A percentile compares a stretch with the other conserved stretches of the same genome.
These are phyloP conservation scores for Nasua narica DNA, from an alignment of 2,797 vertebrate species.

Conservation along the genomic window DNA sequence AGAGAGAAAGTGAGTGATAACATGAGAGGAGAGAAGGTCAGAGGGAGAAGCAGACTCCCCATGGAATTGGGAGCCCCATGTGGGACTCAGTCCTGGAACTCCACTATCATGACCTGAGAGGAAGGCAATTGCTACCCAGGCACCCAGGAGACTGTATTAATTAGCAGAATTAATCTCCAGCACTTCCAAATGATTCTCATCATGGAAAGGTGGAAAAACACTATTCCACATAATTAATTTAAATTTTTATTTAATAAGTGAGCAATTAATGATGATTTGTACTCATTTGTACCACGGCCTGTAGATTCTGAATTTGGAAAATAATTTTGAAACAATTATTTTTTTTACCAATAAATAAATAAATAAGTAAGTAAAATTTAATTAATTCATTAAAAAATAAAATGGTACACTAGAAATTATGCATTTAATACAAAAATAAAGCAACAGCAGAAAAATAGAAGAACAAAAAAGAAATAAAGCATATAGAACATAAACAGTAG, in stretches of 20 bases:
- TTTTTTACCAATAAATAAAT: not conserved
- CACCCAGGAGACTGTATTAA: not conserved
- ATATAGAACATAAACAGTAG: not conserved
- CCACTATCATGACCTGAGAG: too few species aligned
- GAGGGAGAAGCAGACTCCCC: too few species aligned
- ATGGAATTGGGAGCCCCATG: too few species aligned
- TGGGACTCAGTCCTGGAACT: too few species aligned
- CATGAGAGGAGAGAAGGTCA: too few species aligned
- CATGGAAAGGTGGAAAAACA: slow-evolving; percentile 18
- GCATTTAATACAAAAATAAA: not conserved
- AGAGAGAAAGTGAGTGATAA: too few species aligned
- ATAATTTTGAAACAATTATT: not conserved
- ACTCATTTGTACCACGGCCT: not conserved
- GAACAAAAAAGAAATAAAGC: not conserved
- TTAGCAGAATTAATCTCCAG: not conserved
- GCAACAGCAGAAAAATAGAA: not conserved
- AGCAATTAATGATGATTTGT: not conserved
- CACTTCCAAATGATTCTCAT: not conserved
- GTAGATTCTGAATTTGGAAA: not conserved
- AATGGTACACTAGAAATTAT: not conserved
- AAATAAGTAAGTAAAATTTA: not conserved
- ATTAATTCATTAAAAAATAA: not conserved
- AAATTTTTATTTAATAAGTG: slow-evolving; percentile 8
- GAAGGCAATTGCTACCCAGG: too few species aligned
- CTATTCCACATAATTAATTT: not conserved